A percentile compares a stretch with the other conserved stretches of the same genome.
These are phyloP conservation scores for Peromyscus leucopus DNA, from an alignment of 2,113 vertebrate species.

Conservation along the genomic window DNA sequence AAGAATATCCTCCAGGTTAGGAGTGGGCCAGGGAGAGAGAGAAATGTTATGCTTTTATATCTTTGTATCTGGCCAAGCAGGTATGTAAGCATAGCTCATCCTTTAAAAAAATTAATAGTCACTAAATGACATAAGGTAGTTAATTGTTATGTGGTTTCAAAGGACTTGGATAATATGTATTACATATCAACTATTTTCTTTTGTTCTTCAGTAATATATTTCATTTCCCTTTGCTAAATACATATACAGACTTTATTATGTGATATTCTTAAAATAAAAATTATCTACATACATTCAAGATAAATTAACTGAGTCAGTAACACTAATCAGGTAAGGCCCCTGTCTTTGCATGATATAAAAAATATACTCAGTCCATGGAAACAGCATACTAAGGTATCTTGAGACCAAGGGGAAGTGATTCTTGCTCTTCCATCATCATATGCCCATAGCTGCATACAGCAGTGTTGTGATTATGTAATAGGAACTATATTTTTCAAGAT, in stretches of 20 bases:
- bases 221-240: neutral
- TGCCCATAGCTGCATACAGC: accelerated
- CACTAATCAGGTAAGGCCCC: neutral
- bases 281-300: neutral
- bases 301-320: neutral
- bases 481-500: neutral
- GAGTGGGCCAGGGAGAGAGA: neutral
- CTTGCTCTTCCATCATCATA: neutral
- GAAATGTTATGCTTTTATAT: neutral
- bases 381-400: neutral
- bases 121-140: neutral
- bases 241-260: neutral
- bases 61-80: accelerated
- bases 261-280: conserved; percentile 29
- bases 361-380: neutral
- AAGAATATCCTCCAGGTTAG: neutral
- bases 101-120: neutral
- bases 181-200: neutral
- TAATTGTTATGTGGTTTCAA: neutral
- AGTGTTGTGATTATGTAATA: neutral
- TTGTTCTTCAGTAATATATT: neutral
- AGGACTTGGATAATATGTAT: neutral
- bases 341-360: neutral
- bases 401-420: neutral
- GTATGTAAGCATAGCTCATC: neutral